Percentiles rank a stretch among this genome's conserved stretches.
These are phyloP conservation scores for Epistrophe eligans DNA, from an alignment of 2,888 invertebrate genomes.

Conservation along the genomic window DNA sequence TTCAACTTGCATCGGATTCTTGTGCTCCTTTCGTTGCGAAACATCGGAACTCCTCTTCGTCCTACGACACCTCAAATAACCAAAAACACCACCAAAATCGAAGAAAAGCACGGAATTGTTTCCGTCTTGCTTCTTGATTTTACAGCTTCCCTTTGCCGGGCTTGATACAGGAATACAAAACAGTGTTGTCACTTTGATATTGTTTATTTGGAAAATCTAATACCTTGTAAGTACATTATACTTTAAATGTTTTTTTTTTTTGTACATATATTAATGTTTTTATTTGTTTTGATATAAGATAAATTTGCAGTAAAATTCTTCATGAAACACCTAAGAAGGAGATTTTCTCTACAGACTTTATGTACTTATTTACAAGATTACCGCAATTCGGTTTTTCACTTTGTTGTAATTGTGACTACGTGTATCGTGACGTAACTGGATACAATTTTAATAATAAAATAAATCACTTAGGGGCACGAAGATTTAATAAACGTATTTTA, in stretches of 20 bases:
- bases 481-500: no score
- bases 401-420: no score
- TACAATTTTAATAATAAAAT: no score
- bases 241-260: neutral
- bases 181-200: constrained; percentile 61
- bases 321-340: no score
- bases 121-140: constrained; percentile 12
- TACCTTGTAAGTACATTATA: constrained; percentile 55
- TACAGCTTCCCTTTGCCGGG: constrained; percentile 51
- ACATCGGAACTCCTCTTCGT: neutral
- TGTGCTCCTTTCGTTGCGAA: neutral
- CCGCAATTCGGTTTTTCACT: no score
- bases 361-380: no score
- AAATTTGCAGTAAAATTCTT: no score
- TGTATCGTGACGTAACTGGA: no score
- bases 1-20: neutral
- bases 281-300: no score
- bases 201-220: constrained; percentile 14
- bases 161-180: constrained; percentile 27
- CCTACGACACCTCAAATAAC: constrained; percentile 17
- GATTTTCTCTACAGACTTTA: no score
- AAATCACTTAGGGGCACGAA: no score
- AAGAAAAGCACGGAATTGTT: constrained; percentile 41
- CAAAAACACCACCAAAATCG: constrained; percentile 22
- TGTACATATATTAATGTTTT: no score